These are phyloP conservation scores for Elachura formosa DNA, from an alignment of 2,113 vertebrate genomes.

Conservation along the genomic window DNA sequence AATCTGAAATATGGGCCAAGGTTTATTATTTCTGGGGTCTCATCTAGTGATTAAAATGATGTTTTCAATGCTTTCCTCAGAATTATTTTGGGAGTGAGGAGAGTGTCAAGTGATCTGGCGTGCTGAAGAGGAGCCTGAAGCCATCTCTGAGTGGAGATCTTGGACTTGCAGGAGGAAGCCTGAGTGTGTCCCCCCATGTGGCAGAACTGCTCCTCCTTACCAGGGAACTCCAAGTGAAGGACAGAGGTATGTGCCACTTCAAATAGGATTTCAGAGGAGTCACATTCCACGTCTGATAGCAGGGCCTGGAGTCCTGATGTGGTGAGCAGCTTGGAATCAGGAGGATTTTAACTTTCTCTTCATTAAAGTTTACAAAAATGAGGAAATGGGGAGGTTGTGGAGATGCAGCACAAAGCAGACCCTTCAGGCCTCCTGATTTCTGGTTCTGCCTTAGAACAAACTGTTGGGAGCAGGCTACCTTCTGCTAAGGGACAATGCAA, in stretches of 20 bases:
- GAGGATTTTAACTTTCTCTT: background rate
- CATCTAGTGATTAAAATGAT: slow-evolving; percentile 6
- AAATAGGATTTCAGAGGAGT: background rate
- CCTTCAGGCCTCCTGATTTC: background rate
- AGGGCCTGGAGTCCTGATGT: background rate
- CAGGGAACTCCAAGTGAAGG: slow-evolving; percentile 28
- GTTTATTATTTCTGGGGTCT: slow-evolving; percentile 5
- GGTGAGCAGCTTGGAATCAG: background rate
- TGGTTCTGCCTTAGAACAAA: background rate
- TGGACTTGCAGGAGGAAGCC: slow-evolving; percentile 1
- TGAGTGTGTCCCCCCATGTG: background rate
- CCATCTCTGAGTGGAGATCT: background rate
- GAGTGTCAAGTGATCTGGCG: slow-evolving; percentile 41
- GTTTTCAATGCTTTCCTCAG: slow-evolving; percentile 50
- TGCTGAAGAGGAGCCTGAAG: slow-evolving; percentile 34
- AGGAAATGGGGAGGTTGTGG: background rate
- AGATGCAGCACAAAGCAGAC: background rate
- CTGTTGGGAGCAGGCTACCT: background rate
- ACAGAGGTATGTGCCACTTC: slow-evolving; percentile 42
- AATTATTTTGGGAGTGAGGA: slow-evolving; percentile 25
- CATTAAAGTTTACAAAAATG: background rate
- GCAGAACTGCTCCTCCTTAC: slow-evolving; percentile 15
- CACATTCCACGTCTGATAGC: background rate
- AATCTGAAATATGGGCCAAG: background rate
- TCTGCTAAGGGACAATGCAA: background rate